phyloP scores from a whole-genome alignment of 2,888 invertebrate species.

The Cryptus viduatorius region DNA sequence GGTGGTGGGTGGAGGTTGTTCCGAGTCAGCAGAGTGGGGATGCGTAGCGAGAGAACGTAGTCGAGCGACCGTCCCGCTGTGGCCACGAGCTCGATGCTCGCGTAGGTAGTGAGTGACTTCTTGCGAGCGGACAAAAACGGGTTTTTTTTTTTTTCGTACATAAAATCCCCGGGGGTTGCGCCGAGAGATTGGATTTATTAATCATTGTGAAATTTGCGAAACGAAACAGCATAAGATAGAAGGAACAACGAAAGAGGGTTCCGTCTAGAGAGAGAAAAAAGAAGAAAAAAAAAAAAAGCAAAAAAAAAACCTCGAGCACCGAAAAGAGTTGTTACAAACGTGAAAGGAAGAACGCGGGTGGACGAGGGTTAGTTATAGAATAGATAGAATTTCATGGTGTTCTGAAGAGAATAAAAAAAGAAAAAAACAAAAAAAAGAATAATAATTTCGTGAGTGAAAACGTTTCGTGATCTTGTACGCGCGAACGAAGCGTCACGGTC shows the following conservation, averaged over 20 bases:
- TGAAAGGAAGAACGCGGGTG: conserved; percentile 59
- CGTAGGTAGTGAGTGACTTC: conserved; percentile 83
- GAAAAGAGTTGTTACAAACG: not conserved
- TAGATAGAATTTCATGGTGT: conserved; percentile 24
- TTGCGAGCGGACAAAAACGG: conserved; percentile 74
- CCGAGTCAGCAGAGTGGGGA: conserved; percentile 70
- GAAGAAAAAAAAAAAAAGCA: not conserved
- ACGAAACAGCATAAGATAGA: conserved; percentile 1
- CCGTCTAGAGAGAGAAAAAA: not conserved
- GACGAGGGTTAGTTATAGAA: conserved; percentile 35
- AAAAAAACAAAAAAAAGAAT: not conserved
- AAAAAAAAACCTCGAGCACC: not conserved
- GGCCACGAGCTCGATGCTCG: conserved; percentile 83
- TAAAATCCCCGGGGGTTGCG: conserved; percentile 11
- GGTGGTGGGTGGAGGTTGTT: conserved; percentile 66
- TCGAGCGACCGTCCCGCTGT: conserved; percentile 85
- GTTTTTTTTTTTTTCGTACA: conserved; percentile 51
- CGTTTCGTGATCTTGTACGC: conserved; percentile 54
- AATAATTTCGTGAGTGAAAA: conserved; percentile 46
- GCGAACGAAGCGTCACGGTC: conserved; percentile 67
- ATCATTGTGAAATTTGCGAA: not conserved
- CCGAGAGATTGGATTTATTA: conserved; percentile 10
- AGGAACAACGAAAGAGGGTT: not conserved
- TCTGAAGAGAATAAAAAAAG: not conserved
- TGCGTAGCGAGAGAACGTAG: conserved; percentile 80